Conservation (phyloP, 2,888 invertebrate species). For the Bibio marci region DNA sequence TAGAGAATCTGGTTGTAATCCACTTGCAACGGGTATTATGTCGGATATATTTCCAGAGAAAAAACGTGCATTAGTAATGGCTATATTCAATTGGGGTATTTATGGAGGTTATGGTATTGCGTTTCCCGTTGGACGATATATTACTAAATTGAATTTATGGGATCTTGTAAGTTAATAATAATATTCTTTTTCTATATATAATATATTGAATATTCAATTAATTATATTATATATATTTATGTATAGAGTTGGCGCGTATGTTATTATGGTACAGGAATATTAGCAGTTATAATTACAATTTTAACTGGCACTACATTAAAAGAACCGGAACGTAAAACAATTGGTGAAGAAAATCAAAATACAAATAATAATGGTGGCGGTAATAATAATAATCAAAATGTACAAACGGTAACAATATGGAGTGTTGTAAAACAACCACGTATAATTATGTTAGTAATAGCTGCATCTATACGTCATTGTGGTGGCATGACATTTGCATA, state of each 20-base stretch:
- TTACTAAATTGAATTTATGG: constrained; percentile 56
- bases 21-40: constrained; percentile 66
- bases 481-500: constrained; percentile 85
- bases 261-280: constrained; percentile 61
- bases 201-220: background rate
- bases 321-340: constrained; percentile 59
- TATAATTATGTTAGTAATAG: constrained; percentile 60
- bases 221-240: background rate
- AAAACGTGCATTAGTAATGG: constrained; percentile 74
- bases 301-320: constrained; percentile 57
- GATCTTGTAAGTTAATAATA: constrained; percentile 39
- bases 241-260: constrained; percentile 65
- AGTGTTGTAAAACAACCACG: constrained; percentile 60
- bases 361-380: constrained; percentile 20
- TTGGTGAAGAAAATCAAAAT: constrained; percentile 41
- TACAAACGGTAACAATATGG: constrained; percentile 47
- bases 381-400: constrained; percentile 30
- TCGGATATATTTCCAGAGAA: constrained; percentile 66
- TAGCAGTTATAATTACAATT: constrained; percentile 52
- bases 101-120: constrained; percentile 88
- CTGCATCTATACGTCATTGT: constrained; percentile 78
- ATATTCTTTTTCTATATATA: background rate
- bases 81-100: constrained; percentile 91
- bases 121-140: constrained; percentile 77
- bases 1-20: constrained; percentile 76